Conservation (phyloP, 1,140 invertebrate species). For the Achatina immaculata region DNA sequence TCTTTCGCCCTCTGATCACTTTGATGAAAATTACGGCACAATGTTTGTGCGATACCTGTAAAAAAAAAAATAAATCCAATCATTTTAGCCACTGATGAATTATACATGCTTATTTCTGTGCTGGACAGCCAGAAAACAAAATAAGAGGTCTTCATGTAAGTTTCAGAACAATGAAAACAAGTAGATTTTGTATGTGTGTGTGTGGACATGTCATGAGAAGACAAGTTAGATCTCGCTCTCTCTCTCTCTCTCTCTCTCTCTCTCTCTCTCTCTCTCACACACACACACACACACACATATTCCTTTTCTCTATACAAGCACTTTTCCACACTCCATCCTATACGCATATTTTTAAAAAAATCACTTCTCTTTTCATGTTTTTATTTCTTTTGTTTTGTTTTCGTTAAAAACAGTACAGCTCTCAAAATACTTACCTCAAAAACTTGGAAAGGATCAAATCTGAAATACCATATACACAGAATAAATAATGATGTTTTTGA, state of each 20-base stretch:
- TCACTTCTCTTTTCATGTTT: neutral
- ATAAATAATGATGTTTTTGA: no score
- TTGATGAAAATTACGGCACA: slow-evolving; percentile 12
- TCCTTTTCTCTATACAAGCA: no score
- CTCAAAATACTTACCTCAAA: neutral
- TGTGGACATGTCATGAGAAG: no score
- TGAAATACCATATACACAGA: no score
- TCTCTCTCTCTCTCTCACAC: no score
- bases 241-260: no score
- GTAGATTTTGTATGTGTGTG: neutral
- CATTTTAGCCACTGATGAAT: neutral
- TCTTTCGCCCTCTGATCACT: slow-evolving; percentile 15
- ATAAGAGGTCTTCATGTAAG: no score
- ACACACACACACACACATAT: no score
- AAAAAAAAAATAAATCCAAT: neutral
- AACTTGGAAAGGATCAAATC: slow-evolving; percentile 6
- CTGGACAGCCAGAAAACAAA: no score
- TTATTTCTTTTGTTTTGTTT: neutral
- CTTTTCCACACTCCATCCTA: no score
- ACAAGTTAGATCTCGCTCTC: no score
- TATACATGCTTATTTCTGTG: neutral
- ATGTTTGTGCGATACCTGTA: slow-evolving; percentile 15
- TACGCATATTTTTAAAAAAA: neutral
- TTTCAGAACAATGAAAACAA: slow-evolving; percentile 14
- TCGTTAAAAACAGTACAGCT: neutral